Conservation (phyloP, 2,888 invertebrate species). For the Heliothis peltigera region DNA sequence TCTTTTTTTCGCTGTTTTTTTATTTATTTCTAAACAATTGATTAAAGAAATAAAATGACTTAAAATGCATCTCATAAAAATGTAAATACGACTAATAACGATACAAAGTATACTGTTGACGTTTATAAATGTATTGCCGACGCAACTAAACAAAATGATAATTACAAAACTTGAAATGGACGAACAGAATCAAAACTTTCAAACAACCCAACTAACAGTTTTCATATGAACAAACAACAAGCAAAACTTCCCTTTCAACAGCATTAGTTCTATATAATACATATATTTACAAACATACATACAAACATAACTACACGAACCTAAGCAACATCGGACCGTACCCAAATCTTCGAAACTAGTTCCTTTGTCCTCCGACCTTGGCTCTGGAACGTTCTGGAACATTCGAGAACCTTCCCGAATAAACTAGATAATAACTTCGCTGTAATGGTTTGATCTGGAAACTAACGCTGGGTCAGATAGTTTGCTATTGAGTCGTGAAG, state of each 20-base stretch:
- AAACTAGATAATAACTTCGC: constrained; percentile 14
- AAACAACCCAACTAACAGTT: neutral
- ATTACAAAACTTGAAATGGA: neutral
- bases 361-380: constrained; percentile 15
- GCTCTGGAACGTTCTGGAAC: constrained; percentile 8
- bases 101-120: too few species aligned
- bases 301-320: constrained; percentile 15
- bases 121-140: too few species aligned
- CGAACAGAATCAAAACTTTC: neutral
- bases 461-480: constrained; percentile 23
- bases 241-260: constrained; percentile 5
- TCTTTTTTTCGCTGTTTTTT: too few species aligned
- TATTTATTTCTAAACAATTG: too few species aligned
- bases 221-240: neutral
- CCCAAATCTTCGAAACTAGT: constrained; percentile 16
- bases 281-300: neutral
- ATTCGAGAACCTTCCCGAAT: constrained; percentile 11
- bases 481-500: constrained; percentile 12
- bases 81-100: too few species aligned
- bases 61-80: too few species aligned
- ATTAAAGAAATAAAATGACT: too few species aligned
- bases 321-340: constrained; percentile 13
- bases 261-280: constrained; percentile 3
- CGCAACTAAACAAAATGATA: neutral
- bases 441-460: constrained; percentile 23